A percentile compares a stretch with the other conserved stretches of the same genome.
phyloP scores from a whole-genome alignment of 2,113 vertebrate species.

The Pelusios castaneus region DNA sequence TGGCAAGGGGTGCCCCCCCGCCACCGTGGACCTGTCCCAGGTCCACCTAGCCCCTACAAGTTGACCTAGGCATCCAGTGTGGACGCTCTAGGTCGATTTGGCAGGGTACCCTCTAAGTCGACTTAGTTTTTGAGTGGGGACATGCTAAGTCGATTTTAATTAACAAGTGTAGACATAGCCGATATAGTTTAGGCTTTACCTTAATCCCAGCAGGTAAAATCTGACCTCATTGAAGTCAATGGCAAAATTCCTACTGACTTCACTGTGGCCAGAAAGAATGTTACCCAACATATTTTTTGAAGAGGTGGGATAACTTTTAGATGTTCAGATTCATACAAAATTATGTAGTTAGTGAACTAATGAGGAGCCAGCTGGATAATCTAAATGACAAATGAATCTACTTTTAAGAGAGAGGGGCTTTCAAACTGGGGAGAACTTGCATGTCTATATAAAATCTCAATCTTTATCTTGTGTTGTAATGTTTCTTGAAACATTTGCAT shows the following conservation, averaged over 20 bases:
- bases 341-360: not conserved
- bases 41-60: too few species aligned
- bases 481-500: not conserved
- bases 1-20: too few species aligned
- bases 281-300: not conserved
- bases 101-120: too few species aligned
- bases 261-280: not conserved
- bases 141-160: too few species aligned
- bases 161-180: too few species aligned
- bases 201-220: not conserved
- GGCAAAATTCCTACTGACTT: not conserved
- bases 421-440: not conserved
- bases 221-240: not conserved
- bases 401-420: not conserved
- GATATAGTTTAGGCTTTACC: not conserved
- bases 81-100: too few species aligned
- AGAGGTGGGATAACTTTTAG: not conserved
- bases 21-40: too few species aligned
- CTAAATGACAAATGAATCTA: not conserved
- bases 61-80: too few species aligned
- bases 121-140: too few species aligned
- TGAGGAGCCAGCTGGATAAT: not conserved
- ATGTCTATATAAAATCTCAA: not conserved
- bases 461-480: not conserved
- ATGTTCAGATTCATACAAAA: not conserved